A percentile compares a stretch with the other conserved stretches of the same genome.
phyloP scores from a whole-genome alignment of 2,113 vertebrate species.

The Chloroceryle aenea region DNA sequence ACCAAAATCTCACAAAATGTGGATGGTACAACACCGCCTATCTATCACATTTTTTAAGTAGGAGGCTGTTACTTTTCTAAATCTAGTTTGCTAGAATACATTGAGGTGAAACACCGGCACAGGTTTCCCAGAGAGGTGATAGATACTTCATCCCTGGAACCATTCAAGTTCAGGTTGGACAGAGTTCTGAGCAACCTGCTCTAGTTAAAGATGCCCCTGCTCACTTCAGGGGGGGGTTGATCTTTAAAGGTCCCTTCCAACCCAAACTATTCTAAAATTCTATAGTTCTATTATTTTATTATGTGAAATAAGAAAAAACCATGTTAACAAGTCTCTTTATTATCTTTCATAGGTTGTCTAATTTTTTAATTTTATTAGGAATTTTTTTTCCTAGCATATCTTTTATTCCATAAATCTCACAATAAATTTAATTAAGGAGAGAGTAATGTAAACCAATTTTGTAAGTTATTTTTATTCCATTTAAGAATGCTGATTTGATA shows the following conservation, averaged over 20 bases:
- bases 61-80: background rate
- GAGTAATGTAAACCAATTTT: background rate
- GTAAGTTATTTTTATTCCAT: background rate
- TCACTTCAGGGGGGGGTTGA: accelerated
- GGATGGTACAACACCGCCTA: background rate
- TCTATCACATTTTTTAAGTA: background rate
- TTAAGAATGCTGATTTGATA: background rate
- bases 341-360: background rate
- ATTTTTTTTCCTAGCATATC: background rate
- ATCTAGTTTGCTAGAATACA: background rate
- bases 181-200: background rate
- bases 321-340: background rate
- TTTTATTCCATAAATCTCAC: background rate
- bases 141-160: background rate
- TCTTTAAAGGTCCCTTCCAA: background rate
- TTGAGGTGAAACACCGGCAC: background rate
- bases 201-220: background rate
- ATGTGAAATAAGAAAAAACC: background rate
- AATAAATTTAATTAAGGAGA: background rate
- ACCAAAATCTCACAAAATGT: background rate
- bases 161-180: accelerated
- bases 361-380: background rate
- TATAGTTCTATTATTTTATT: background rate
- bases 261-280: background rate
- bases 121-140: background rate